Evolutionary conservation across 2,888 invertebrate species (phyloP).

Genomic region (Gnatocerus cornutus): DNA sequence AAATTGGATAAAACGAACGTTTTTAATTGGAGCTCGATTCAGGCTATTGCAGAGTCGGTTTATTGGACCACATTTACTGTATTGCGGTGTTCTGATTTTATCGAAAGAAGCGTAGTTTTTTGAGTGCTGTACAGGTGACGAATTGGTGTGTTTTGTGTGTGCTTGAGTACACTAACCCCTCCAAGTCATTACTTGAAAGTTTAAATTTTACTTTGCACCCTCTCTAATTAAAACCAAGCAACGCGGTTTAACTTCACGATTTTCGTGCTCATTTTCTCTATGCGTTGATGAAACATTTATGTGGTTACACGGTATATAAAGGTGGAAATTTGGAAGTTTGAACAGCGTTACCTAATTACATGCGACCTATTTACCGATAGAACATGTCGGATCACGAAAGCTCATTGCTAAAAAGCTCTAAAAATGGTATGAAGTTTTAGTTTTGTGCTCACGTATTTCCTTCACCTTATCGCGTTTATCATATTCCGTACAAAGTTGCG

Average conservation of each 20-base stretch:
- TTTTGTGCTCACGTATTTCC: constrained; percentile 8
- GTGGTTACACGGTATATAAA: too few species aligned
- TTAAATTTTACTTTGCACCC: constrained; percentile 12
- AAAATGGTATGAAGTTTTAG: background rate
- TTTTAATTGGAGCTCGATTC: constrained; percentile 21
- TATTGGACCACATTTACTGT: constrained; percentile 22
- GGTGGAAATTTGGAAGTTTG: too few species aligned
- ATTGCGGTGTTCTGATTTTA: constrained; percentile 21
- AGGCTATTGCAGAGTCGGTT: constrained; percentile 22
- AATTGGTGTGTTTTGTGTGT: too few species aligned
- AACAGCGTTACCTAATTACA: too few species aligned
- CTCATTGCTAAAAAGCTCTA: background rate
- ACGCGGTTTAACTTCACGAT: background rate
- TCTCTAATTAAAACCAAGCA: constrained; percentile 9
- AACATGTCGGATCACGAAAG: too few species aligned
- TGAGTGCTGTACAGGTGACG: background rate
- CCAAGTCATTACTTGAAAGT: constrained; percentile 4
- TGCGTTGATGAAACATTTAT: constrained; percentile 1
- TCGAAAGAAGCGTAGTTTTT: background rate
- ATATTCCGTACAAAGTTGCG: constrained; percentile 16
- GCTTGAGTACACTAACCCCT: too few species aligned
- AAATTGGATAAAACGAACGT: constrained; percentile 12
- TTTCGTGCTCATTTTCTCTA: background rate
- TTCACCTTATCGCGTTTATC: constrained; percentile 12
- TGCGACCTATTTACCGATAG: too few species aligned